A percentile compares a stretch with the other conserved stretches of the same genome.
These are phyloP conservation scores for Tringa solitaria DNA, from an alignment of 2,113 vertebrate species.

Conservation along the genomic window DNA sequence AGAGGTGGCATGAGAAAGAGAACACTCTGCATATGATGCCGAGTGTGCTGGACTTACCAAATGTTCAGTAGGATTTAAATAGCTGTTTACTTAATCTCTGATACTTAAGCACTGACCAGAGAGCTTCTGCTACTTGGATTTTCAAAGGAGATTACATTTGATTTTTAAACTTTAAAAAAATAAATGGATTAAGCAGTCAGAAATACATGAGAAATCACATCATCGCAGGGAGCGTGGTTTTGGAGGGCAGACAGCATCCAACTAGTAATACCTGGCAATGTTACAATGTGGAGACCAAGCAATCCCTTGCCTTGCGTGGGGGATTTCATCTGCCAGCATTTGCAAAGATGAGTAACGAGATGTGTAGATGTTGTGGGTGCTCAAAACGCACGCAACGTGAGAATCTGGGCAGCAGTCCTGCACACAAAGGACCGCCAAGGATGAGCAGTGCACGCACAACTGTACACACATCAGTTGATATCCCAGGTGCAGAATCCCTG, in stretches of 20 bases:
- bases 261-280: not conserved
- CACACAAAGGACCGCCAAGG: not conserved
- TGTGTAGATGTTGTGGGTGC: not conserved
- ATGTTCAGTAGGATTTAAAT: not conserved
- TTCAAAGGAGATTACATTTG: not conserved
- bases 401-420: not conserved
- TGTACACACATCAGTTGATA: not conserved
- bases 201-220: not conserved
- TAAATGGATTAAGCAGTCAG: not conserved
- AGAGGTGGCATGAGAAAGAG: not conserved
- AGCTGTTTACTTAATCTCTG: not conserved
- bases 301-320: not conserved
- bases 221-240: fast-evolving
- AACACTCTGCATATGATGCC: not conserved
- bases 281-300: not conserved
- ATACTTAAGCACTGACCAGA: not conserved
- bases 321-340: not conserved
- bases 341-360: not conserved
- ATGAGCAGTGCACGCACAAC: not conserved
- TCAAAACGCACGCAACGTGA: not conserved
- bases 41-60: not conserved
- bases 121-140: not conserved
- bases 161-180: not conserved
- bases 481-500: not conserved
- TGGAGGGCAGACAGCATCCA: not conserved